Conservation (phyloP, 2,113 vertebrate genomes). For the Nothoprocta pentlandii region DNA sequence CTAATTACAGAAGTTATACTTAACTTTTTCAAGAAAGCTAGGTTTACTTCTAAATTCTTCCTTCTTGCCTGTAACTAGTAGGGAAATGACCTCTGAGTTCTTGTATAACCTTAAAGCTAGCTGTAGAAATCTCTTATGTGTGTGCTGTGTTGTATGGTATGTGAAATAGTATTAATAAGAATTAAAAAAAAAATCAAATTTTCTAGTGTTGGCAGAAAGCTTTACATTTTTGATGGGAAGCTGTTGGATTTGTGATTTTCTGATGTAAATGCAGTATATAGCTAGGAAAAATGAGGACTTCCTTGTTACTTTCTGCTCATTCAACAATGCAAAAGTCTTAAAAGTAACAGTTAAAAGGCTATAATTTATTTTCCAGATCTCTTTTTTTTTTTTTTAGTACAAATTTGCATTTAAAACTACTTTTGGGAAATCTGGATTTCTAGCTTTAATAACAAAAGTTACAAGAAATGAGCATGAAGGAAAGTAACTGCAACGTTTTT, state of each 20-base stretch:
- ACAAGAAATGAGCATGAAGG: background rate
- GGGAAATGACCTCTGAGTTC: background rate
- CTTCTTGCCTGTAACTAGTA: background rate
- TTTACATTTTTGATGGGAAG: background rate
- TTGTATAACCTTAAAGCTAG: background rate
- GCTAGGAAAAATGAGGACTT: background rate
- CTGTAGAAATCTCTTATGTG: background rate
- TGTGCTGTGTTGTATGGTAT: background rate
- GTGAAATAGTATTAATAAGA: background rate
- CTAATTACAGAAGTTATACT: background rate
- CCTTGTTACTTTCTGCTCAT: background rate
- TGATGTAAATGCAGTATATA: background rate
- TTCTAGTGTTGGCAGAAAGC: background rate
- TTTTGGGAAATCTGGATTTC: conserved; percentile 33
- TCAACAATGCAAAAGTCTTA: background rate
- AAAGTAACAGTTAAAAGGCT: background rate
- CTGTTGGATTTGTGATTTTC: background rate
- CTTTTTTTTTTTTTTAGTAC: background rate
- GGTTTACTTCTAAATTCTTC: rapidly evolving
- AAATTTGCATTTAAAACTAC: background rate
- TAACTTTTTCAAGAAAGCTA: background rate
- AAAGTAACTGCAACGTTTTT: background rate
- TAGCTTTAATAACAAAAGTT: background rate
- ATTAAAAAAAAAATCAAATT: background rate
- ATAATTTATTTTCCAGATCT: background rate